These are phyloP conservation scores for Takifugu ocellatus DNA, from an alignment of 2,797 vertebrate genomes.

Conservation along the genomic window DNA sequence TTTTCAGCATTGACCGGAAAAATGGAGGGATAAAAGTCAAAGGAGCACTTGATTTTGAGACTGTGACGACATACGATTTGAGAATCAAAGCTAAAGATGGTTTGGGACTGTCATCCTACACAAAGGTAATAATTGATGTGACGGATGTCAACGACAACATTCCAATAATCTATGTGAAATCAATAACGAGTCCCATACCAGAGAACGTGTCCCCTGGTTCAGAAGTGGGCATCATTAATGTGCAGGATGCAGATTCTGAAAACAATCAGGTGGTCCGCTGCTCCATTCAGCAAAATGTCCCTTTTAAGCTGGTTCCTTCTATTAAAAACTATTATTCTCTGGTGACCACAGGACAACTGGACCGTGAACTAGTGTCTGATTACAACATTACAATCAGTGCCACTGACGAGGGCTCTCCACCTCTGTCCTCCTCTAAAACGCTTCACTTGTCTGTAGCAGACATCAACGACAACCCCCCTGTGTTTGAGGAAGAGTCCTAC, in stretches of 20 bases:
- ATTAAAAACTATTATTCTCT: no score
- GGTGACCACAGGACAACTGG: no score
- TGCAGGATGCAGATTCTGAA: constrained; percentile 70
- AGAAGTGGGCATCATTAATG: constrained; percentile 67
- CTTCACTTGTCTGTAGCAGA: no score
- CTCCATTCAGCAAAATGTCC: constrained; percentile 12
- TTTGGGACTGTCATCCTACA: constrained; percentile 58
- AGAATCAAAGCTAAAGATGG: constrained; percentile 73
- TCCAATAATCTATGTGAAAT: constrained; percentile 69
- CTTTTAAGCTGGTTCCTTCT: constrained; percentile 5
- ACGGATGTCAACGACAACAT: constrained; percentile 79
- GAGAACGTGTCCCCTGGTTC: constrained; percentile 64
- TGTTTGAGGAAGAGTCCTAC: no score
- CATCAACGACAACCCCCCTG: no score
- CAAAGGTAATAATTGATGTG: constrained; percentile 63
- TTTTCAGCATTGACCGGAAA: constrained; percentile 44
- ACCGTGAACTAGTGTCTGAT: no score
- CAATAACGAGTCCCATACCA: constrained; percentile 60
- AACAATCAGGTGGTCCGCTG: constrained; percentile 61
- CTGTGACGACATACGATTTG: constrained; percentile 63
- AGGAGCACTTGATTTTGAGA: constrained; percentile 62
- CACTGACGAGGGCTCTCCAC: no score
- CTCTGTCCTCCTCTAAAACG: no score
- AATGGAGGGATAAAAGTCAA: constrained; percentile 31
- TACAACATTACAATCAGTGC: no score